These are phyloP conservation scores for Platycnemis pennipes DNA, from an alignment of 2,888 invertebrate species.

Conservation along the genomic window DNA sequence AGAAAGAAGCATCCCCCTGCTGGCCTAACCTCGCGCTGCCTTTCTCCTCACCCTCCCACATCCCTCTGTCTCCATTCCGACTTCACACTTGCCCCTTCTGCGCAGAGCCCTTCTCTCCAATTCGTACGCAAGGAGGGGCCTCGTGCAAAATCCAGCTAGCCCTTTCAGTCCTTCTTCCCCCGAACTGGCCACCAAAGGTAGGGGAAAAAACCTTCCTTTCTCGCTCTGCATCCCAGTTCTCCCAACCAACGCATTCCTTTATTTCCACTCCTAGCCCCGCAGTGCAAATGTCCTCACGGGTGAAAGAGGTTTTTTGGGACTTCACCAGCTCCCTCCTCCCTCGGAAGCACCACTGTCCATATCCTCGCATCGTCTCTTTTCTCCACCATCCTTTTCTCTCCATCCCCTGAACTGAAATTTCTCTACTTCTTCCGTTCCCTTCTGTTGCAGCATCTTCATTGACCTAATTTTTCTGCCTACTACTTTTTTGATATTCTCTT, in stretches of 20 bases:
- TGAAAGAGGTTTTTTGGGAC: background rate
- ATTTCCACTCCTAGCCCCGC: background rate
- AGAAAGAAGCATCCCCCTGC: background rate
- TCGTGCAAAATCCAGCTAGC: background rate
- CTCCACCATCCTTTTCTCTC: background rate
- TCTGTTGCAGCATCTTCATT: too few species aligned
- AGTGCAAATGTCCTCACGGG: slow-evolving; percentile 4
- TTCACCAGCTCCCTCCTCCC: background rate
- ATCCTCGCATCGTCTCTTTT: background rate
- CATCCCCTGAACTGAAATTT: background rate
- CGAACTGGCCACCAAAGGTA: background rate
- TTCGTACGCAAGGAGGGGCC: background rate
- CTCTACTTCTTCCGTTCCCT: too few species aligned
- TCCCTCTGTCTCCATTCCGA: background rate
- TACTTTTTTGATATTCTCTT: too few species aligned
- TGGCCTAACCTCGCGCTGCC: background rate
- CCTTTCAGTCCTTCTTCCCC: background rate
- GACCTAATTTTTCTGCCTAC: too few species aligned
- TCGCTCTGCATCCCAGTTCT: background rate
- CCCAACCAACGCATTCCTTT: background rate
- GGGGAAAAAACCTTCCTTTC: background rate
- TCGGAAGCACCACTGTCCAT: background rate
- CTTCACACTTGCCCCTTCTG: background rate
- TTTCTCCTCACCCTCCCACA: background rate
- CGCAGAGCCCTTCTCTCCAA: background rate